Conservation (phyloP, 2,113 vertebrate genomes). For the Eulemur macaco region DNA sequence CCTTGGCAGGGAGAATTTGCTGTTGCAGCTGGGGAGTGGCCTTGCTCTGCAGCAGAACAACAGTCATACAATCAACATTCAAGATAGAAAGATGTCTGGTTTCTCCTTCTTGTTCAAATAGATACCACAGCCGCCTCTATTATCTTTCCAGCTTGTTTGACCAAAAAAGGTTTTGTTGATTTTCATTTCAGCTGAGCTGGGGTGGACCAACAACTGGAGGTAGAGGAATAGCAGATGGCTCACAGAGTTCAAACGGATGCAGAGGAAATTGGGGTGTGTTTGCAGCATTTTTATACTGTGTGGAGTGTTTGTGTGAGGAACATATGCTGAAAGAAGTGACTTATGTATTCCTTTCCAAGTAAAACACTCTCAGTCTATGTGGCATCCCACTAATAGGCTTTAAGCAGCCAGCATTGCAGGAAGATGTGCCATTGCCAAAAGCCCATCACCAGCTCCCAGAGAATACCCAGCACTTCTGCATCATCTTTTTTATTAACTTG, state of each 20-base stretch:
- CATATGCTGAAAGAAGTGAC: slow-evolving; percentile 67
- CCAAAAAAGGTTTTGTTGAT: slow-evolving; percentile 78
- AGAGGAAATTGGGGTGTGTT: slow-evolving; percentile 65
- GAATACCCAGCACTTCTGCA: neutral
- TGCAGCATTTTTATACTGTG: slow-evolving; percentile 69
- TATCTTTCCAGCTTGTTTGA: slow-evolving; percentile 68
- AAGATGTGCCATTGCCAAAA: slow-evolving; percentile 13
- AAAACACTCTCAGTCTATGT: slow-evolving; percentile 43
- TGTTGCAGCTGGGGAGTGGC: slow-evolving; percentile 45
- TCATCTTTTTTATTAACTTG: slow-evolving; percentile 53
- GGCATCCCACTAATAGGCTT: slow-evolving; percentile 9
- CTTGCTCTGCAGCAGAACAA: slow-evolving; percentile 20
- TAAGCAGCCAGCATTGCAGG: neutral
- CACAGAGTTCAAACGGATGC: slow-evolving; percentile 70
- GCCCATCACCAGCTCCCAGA: neutral
- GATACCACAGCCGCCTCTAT: slow-evolving; percentile 8
- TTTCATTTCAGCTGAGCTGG: slow-evolving; percentile 80
- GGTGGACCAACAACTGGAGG: slow-evolving; percentile 74
- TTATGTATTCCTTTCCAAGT: slow-evolving; percentile 9
- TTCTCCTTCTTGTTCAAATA: slow-evolving; percentile 66
- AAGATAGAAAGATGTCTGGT: slow-evolving; percentile 32
- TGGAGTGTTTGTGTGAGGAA: slow-evolving; percentile 65
- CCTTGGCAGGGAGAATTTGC: slow-evolving; percentile 40
- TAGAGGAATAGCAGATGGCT: slow-evolving; percentile 76
- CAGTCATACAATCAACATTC: slow-evolving; percentile 37